phyloP scores from a whole-genome alignment of 2,113 vertebrate genomes.

The Leiothrix lutea region DNA sequence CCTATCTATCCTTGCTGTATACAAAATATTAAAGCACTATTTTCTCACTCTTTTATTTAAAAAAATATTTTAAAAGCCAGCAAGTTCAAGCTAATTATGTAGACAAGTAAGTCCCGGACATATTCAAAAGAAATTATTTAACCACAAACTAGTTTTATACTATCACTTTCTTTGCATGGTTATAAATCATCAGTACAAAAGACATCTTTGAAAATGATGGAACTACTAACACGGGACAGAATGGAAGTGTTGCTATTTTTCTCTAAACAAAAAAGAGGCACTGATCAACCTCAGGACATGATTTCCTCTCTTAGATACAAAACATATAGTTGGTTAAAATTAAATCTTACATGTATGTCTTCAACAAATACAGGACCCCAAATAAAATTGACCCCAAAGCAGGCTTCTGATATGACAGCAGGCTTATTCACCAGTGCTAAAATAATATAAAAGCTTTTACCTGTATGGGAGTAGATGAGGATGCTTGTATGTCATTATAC shows the following conservation, averaged over 20 bases:
- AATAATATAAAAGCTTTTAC: conserved; percentile 69
- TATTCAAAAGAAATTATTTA: background rate
- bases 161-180: background rate
- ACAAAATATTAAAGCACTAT: background rate
- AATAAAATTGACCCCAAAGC: background rate
- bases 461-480: conserved; percentile 87
- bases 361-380: background rate
- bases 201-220: background rate
- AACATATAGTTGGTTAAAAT: background rate
- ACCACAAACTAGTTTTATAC: background rate
- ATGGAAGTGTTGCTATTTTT: background rate
- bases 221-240: background rate
- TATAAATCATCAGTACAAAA: background rate
- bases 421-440: background rate
- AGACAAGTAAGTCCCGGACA: background rate
- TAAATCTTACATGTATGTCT: background rate
- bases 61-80: background rate
- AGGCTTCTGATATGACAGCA: background rate
- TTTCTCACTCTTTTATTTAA: background rate
- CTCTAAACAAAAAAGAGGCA: background rate
- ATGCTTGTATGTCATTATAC: conserved; percentile 91
- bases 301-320: background rate
- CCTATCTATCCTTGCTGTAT: background rate
- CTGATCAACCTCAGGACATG: background rate
- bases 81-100: background rate